These are phyloP conservation scores for Uria lomvia DNA, from an alignment of 2,113 vertebrate species.

Conservation along the genomic window DNA sequence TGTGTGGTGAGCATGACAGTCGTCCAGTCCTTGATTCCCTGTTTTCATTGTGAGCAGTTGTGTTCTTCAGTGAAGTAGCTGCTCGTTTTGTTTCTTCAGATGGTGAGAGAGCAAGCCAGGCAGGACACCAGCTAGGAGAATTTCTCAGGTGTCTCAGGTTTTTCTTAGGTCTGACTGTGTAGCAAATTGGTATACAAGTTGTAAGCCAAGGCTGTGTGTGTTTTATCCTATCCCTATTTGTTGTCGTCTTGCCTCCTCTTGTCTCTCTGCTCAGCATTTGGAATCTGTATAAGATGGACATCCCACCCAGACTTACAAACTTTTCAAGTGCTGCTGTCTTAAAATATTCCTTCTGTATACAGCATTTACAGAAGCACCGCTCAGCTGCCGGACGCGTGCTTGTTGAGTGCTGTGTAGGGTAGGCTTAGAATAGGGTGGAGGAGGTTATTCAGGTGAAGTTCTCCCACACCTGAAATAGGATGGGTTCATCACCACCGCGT, in stretches of 20 bases:
- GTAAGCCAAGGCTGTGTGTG: background rate
- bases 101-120: background rate
- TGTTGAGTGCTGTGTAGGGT: background rate
- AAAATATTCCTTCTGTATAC: background rate
- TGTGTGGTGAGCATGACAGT: background rate
- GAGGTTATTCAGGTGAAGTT: background rate
- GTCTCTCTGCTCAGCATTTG: background rate
- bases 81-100: background rate
- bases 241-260: background rate
- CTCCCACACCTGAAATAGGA: background rate
- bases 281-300: background rate
- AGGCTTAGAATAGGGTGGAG: background rate
- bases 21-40: background rate
- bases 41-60: background rate
- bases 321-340: background rate
- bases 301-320: background rate
- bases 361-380: background rate
- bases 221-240: background rate
- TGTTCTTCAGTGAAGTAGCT: background rate
- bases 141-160: background rate
- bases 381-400: background rate
- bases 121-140: background rate
- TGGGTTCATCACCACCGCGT: background rate
- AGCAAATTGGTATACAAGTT: background rate
- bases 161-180: background rate